A percentile compares a stretch with the other conserved stretches of the same genome.
These are phyloP conservation scores for Andrena cerasifolii DNA, from an alignment of 1,140 invertebrate species.

Conservation along the genomic window DNA sequence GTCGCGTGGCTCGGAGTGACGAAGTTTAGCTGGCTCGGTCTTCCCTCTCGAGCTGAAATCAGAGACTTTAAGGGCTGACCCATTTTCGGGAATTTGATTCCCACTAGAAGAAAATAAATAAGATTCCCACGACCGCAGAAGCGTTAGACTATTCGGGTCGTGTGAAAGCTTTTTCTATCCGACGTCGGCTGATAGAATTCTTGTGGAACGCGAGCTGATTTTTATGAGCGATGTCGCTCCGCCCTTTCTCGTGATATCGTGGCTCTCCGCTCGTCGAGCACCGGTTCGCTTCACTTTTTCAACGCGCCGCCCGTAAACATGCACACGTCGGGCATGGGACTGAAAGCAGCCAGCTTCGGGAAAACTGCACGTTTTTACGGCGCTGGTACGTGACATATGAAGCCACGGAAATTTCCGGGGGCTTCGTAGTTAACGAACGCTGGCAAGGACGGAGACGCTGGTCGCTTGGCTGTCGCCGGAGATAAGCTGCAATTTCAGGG, in stretches of 20 bases:
- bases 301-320: conserved; percentile 8
- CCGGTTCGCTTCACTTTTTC: neutral
- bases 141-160: neutral
- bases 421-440: conserved; percentile 23
- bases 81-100: too few relatives aligned
- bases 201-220: neutral
- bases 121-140: too few relatives aligned
- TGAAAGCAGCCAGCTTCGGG: conserved; percentile 11
- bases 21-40: conserved; percentile 8
- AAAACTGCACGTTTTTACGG: conserved; percentile 22
- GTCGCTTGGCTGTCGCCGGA: neutral
- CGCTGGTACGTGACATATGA: conserved; percentile 7
- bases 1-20: neutral
- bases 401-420: conserved; percentile 23
- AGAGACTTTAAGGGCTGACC: conserved; percentile 2
- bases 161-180: neutral
- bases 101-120: too few relatives aligned
- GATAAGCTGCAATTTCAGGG: conserved; percentile 22
- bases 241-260: neutral
- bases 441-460: conserved; percentile 18
- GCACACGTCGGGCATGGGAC: neutral
- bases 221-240: conserved; percentile 7
- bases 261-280: neutral
- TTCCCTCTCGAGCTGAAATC: neutral
- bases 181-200: neutral